Base-by-base conservation (phyloP, 2,888 invertebrate species). In the Sphaerophoria taeniata region DNA sequence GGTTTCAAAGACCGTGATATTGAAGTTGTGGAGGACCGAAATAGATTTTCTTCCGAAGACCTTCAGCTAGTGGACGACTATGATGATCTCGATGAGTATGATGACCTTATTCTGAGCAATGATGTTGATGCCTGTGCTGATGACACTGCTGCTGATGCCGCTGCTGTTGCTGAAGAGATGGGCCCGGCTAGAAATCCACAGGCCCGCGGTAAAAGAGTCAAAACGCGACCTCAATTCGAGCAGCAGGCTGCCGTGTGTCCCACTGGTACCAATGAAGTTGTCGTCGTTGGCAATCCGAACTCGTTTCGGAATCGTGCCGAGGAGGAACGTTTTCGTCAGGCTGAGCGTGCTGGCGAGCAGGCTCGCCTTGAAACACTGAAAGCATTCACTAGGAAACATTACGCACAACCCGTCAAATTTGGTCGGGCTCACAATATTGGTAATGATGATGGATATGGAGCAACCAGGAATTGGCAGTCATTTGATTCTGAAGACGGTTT, bases 21-120 rank as follows among this genome's bases (percentile, higher is more conserved):
- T 7, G 49, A n/a, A 6, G 33, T 11, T 12, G 47, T 14, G 14
- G 47, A 5, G 12, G 9, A 14, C 12, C 36, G 67, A 14, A 60
- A 58, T 49, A 12, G 14, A 16, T 56, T 70, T 11, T 43, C 24
- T 12, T 45, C 69, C 4, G 51, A 56, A 24, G 69, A 56, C 14
- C 12, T n/a, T 43, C 39, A 11, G 16, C 4, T 39, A 24, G 0
- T 5, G n/a, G n/a, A 7, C n/a, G 70, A 73, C 31, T 77, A 81
- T 45, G 85, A 85, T 16, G 81, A 77, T 12, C 39, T 6, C 47
- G 67, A 85, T 60, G 85, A 77, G 43, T 73, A 73, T 45, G 85
- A 85, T 70, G 81, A 76, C 45, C 61, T 67, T 6, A 69, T 65
- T 65, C 39, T 73, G 12, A 51, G 69, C 36, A 72, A 75, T 33